These are phyloP conservation scores for Catotricha subobsoleta DNA, from an alignment of 2,888 invertebrate genomes.

Conservation along the genomic window DNA sequence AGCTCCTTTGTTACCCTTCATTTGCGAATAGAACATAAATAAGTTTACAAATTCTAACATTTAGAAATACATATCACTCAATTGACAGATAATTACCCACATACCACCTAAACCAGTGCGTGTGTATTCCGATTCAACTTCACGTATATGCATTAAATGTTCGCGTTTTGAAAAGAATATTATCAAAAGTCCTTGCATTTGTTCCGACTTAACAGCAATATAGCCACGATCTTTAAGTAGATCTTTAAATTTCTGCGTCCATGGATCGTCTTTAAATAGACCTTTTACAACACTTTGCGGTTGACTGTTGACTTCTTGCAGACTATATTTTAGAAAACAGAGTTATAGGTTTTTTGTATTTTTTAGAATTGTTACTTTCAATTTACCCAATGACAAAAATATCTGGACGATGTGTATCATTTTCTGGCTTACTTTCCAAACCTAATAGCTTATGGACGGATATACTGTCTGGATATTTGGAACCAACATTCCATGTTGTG, in stretches of 20 bases:
- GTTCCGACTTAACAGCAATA: conserved; percentile 59
- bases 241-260: conserved; percentile 59
- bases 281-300: conserved; percentile 71
- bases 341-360: not conserved
- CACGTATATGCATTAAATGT: conserved; percentile 63
- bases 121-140: conserved; percentile 74
- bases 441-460: conserved; percentile 51
- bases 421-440: conserved; percentile 41
- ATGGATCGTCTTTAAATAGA: conserved; percentile 65
- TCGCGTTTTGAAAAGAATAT: conserved; percentile 59
- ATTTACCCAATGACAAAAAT: conserved; percentile 66
- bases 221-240: conserved; percentile 49
- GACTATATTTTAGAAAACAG: conserved; percentile 27
- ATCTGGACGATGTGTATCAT: conserved; percentile 51
- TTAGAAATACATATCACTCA: not conserved
- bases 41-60: not conserved
- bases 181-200: conserved; percentile 69
- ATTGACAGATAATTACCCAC: conserved; percentile 49
- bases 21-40: conserved; percentile 12
- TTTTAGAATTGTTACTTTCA: not conserved
- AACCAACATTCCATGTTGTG: conserved; percentile 83
- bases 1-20: conserved; percentile 89
- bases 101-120: conserved; percentile 80
- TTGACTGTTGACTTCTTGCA: conserved; percentile 81
- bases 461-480: conserved; percentile 53